Evolutionary conservation across 2,797 vertebrate species (phyloP), one percentile per base, ranked within the genome.

Genomic region (Acrossocheilus wenchowensis): DNA sequence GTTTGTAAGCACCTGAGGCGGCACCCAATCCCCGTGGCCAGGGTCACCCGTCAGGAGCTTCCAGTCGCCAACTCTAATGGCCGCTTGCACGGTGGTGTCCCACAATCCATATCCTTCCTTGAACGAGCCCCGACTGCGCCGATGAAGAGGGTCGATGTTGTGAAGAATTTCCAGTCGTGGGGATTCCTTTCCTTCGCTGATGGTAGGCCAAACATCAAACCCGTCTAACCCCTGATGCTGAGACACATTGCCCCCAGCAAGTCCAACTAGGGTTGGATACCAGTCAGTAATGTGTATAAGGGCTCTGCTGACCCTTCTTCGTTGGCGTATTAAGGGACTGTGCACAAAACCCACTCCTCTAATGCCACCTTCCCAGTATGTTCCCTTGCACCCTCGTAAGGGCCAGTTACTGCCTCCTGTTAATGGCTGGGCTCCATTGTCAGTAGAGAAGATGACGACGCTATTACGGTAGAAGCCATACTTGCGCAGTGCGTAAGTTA

Each of bases 381-480:
- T 99, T 1, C 98, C 98, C 93, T 99, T 99, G 10, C 97, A 96
- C 0, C 98, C 98, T 54, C 98, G 93, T 0, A 99, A 94, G 0
- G 98, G 98, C 98, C 98, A 99, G 93, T 99, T 99, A 94, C 97
- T 99, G 17, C 98, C 98, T 2, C 98, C 98, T 0, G 97, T 98
- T 91, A 99, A 98, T 0, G 98, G 98, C 91, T 99, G 98, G 5
- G 97, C 98, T 0, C 98, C 98, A 0, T 99, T 99, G 90, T 99
- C 98, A 0, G 97, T 98, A 90, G 98, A 99, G 93, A 97, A 99
- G 89, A 99, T 90, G 0, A 99, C 96, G 43, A 99, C 92, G 0
- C 96, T 97, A 93, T 99, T 98, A 83, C 97, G 94, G 21, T 99
- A 99, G 92, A 96, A 98, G 0, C 98, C 97, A 0, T 97, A 96